These are phyloP conservation scores for Centropus bengalensis DNA, from an alignment of 2,113 vertebrate species.

Conservation along the genomic window DNA sequence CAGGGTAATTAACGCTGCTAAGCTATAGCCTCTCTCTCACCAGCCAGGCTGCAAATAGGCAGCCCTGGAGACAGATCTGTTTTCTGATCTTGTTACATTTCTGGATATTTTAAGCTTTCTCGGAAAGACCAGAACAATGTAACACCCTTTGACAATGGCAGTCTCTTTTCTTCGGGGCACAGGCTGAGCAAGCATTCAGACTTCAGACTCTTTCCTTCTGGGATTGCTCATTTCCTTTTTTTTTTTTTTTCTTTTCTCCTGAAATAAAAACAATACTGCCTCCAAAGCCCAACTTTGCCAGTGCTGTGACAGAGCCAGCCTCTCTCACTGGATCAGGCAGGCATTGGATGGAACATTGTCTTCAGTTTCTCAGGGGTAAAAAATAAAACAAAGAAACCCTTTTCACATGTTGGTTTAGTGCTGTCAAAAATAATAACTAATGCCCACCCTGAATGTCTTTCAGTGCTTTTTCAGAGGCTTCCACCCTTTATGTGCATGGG, in stretches of 20 bases:
- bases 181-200: conserved; percentile 2
- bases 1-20: background rate
- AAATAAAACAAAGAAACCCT: background rate
- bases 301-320: background rate
- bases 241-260: background rate
- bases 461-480: background rate
- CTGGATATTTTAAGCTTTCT: conserved; percentile 38
- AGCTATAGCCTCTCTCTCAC: background rate
- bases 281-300: background rate
- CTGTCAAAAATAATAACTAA: conserved; percentile 11
- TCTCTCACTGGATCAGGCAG: background rate
- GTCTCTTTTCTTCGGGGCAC: background rate
- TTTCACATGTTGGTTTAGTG: background rate
- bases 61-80: background rate
- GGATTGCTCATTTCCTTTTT: conserved; percentile 41
- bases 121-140: conserved; percentile 27
- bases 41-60: background rate
- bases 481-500: background rate
- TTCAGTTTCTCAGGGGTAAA: background rate
- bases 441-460: background rate
- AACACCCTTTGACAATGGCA: background rate
- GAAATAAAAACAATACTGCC: conserved; percentile 8
- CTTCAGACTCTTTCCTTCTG: conserved; percentile 37
- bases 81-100: background rate
- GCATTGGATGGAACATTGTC: background rate